A percentile compares a stretch with the other conserved stretches of the same genome.
Conservation (phyloP, 1,140 invertebrate genomes). For the Calephelis virginiensis region DNA sequence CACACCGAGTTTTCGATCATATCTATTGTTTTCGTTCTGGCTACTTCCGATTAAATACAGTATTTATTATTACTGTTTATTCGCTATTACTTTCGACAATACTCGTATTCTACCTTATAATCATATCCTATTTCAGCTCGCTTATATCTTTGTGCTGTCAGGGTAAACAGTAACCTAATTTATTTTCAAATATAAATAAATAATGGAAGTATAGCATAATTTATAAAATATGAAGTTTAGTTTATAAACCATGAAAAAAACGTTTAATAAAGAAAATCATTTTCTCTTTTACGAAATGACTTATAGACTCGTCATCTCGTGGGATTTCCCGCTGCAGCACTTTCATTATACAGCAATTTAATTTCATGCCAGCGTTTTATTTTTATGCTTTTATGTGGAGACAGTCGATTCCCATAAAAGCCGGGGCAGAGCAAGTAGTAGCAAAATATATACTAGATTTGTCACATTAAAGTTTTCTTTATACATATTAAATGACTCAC, state of each 20-base stretch:
- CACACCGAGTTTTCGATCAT: slow-evolving; percentile 29
- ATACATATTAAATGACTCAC: not conserved
- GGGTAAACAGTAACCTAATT: no score
- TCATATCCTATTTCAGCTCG: not conserved
- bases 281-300: not conserved
- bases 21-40: slow-evolving; percentile 19
- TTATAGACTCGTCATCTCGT: not conserved
- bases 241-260: not conserved
- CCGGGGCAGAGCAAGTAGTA: not conserved
- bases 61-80: not conserved
- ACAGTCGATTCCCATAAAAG: not conserved
- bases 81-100: not conserved
- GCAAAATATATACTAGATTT: not conserved
- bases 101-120: not conserved
- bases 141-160: no score
- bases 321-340: not conserved
- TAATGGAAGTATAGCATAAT: not conserved
- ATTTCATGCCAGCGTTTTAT: not conserved
- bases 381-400: not conserved
- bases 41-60: not conserved
- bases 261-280: not conserved
- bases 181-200: no score
- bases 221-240: not conserved
- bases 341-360: slow-evolving; percentile 11
- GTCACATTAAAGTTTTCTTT: no score